Evolutionary conservation across 2,888 invertebrate species (phyloP).

Genomic region (Watsonalla cultraria): DNA sequence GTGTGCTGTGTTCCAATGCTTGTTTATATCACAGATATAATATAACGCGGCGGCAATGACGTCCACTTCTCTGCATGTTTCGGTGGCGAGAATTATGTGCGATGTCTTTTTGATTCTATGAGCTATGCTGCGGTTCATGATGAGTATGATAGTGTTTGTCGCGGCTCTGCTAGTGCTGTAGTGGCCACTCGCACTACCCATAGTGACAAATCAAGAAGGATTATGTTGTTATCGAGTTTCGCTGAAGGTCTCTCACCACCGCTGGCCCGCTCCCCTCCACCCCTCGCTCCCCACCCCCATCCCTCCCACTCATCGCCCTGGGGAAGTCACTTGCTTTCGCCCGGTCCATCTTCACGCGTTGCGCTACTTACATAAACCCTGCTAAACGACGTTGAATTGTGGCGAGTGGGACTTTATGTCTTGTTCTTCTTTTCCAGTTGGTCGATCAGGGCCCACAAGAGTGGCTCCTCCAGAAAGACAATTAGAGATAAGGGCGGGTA

Average conservation of each 20-base stretch:
- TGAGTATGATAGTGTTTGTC: slow-evolving; percentile 26
- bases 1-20: slow-evolving; percentile 66
- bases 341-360: slow-evolving; percentile 74
- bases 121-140: slow-evolving; percentile 57
- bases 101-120: slow-evolving; percentile 74
- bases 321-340: slow-evolving; percentile 72
- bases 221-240: slow-evolving; percentile 61
- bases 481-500: slow-evolving; percentile 73
- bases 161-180: slow-evolving; percentile 25
- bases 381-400: slow-evolving; percentile 56
- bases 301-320: slow-evolving; percentile 50
- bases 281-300: slow-evolving; percentile 25
- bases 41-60: slow-evolving; percentile 41
- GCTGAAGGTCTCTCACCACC: slow-evolving; percentile 77
- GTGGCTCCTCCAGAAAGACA: slow-evolving; percentile 79
- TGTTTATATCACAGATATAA: slow-evolving; percentile 37
- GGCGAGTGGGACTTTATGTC: slow-evolving; percentile 76
- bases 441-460: slow-evolving; percentile 79
- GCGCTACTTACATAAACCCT: slow-evolving; percentile 69
- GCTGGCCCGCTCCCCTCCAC: slow-evolving; percentile 27
- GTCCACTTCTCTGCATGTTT: slow-evolving; percentile 64
- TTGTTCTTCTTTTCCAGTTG: slow-evolving; percentile 79
- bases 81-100: slow-evolving; percentile 65
- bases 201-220: slow-evolving; percentile 70
- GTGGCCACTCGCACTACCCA: slow-evolving; percentile 62